Percentiles rank a stretch among this genome's conserved stretches.
Conservation (phyloP, 2,113 vertebrate species). For the Brachypteracias leptosomus region DNA sequence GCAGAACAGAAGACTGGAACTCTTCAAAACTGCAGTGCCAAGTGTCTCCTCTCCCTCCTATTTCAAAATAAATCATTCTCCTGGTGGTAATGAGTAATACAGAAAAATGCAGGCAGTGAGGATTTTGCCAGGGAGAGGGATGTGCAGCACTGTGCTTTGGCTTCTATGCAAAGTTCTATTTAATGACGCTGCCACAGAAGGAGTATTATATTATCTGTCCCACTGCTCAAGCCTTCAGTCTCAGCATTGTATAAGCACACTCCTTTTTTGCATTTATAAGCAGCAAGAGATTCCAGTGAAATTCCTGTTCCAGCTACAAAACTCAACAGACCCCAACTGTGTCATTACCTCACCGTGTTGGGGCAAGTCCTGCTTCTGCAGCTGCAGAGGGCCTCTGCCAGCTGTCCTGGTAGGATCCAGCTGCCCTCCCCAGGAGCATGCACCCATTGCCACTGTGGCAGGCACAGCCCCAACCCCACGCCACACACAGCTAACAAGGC, state of each 20-base stretch:
- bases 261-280: slow-evolving; percentile 46
- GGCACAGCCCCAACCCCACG: background rate
- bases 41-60: slow-evolving; percentile 36
- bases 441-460: background rate
- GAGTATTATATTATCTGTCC: slow-evolving; percentile 66
- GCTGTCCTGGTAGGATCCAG: background rate
- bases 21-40: background rate
- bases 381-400: slow-evolving; percentile 28
- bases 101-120: slow-evolving; percentile 51
- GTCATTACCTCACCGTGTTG: slow-evolving; percentile 35
- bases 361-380: slow-evolving; percentile 39
- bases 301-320: slow-evolving; percentile 52
- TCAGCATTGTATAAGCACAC: slow-evolving; percentile 23
- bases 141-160: slow-evolving; percentile 54
- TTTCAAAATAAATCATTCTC: slow-evolving; percentile 64
- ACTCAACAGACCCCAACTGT: slow-evolving; percentile 39
- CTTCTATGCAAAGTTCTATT: slow-evolving; percentile 63
- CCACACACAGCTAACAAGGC: fast-evolving
- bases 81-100: slow-evolving; percentile 49
- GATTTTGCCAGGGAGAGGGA: slow-evolving; percentile 42
- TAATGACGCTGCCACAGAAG: slow-evolving; percentile 65
- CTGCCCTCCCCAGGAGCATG: background rate
- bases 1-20: slow-evolving; percentile 45
- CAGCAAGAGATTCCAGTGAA: slow-evolving; percentile 25
- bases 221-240: slow-evolving; percentile 43